phyloP scores from a whole-genome alignment of 2,888 invertebrate species.

The Lithophane leautieri region DNA sequence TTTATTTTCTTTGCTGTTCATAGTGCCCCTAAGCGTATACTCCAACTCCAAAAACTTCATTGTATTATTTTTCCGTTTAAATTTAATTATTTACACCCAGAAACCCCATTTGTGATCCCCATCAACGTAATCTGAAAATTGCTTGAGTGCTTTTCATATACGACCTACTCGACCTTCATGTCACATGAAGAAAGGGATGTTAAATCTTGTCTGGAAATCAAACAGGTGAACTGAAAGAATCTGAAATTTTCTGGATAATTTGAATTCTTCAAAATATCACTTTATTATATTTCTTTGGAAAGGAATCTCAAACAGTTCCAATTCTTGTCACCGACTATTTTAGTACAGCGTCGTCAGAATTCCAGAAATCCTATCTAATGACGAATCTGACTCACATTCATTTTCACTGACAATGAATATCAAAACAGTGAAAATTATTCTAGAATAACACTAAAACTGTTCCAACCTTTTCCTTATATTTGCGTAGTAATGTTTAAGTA shows the following conservation, averaged over 20 bases:
- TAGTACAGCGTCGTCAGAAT: slow-evolving; percentile 50
- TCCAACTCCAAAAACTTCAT: too few relatives aligned
- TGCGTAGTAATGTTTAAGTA: not conserved
- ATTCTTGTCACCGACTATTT: slow-evolving; percentile 52
- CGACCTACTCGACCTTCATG: too few relatives aligned
- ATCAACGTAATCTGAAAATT: not conserved
- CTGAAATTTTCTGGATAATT: not conserved
- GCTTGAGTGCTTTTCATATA: not conserved
- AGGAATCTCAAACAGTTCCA: slow-evolving; percentile 17
- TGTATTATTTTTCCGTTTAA: not conserved
- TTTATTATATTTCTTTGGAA: slow-evolving; percentile 27
- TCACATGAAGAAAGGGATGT: not conserved
- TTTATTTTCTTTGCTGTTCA: too few relatives aligned
- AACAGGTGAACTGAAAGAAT: too few relatives aligned
- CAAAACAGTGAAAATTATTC: not conserved
- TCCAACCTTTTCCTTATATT: not conserved
- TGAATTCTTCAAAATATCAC: not conserved
- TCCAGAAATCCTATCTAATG: slow-evolving; percentile 47
- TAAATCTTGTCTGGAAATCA: too few relatives aligned
- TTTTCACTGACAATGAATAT: slow-evolving; percentile 24
- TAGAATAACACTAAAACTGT: not conserved
- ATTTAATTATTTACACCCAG: not conserved
- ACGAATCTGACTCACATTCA: slow-evolving; percentile 34
- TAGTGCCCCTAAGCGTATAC: too few relatives aligned
- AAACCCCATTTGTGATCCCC: not conserved